phyloP scores from a whole-genome alignment of 2,888 invertebrate genomes.

The Suillia variegata region DNA sequence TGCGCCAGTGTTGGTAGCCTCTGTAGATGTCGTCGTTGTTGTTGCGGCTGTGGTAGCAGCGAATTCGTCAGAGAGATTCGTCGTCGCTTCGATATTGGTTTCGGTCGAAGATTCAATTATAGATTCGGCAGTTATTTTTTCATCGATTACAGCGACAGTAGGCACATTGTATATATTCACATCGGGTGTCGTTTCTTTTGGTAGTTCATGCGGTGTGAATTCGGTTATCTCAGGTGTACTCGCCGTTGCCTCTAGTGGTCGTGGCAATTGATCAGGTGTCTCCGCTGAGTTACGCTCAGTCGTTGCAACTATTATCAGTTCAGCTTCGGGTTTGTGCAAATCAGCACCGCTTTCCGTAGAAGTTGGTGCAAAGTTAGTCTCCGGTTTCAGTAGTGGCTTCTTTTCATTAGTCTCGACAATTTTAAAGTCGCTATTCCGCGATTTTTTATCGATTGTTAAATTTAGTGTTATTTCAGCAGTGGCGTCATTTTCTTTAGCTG shows the following conservation, averaged over 20 bases:
- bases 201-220: constrained; percentile 19
- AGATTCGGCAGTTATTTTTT: neutral
- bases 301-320: constrained; percentile 4
- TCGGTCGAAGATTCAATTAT: neutral
- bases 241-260: constrained; percentile 32
- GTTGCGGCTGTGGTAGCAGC: constrained; percentile 20
- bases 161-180: constrained; percentile 50
- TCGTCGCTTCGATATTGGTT: neutral
- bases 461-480: constrained; percentile 39
- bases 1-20: constrained; percentile 7
- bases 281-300: constrained; percentile 27
- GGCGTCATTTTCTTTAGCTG: constrained; percentile 23
- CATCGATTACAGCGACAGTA: constrained; percentile 25
- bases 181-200: constrained; percentile 30
- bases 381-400: constrained; percentile 5
- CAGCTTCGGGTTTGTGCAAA: neutral
- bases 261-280: constrained; percentile 35
- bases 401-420: constrained; percentile 30
- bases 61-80: neutral
- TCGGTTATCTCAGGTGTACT: constrained; percentile 23
- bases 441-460: constrained; percentile 44
- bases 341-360: constrained; percentile 18
- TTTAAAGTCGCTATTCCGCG: constrained; percentile 31
- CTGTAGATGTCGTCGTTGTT: constrained; percentile 15
- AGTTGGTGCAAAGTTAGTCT: constrained; percentile 11